Base-by-base conservation (phyloP, 2,797 vertebrate genomes). In the Esox lucius region DNA sequence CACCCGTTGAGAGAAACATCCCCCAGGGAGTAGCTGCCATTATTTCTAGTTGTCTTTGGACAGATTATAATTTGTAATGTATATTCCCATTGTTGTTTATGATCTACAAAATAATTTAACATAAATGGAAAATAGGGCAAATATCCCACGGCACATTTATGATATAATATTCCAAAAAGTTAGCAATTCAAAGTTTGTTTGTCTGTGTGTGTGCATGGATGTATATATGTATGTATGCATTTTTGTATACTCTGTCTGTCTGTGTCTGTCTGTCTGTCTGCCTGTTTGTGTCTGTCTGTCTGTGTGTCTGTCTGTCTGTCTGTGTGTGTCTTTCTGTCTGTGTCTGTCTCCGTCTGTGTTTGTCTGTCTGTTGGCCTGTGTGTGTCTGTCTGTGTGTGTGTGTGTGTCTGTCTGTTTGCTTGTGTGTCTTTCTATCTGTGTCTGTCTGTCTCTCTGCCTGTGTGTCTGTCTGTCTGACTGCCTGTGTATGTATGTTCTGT, bases 271-370 rank as follows among this genome's bases (percentile, higher is more conserved):
- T 51, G 12, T 3, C 28, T 31, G 28, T 31, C 28, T 31, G 28
- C 31, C 1, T 31, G 28, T 31, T 3, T 31, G 1, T 31, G 3
- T 31, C 28, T 31, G 28, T 31, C 1, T 31, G 28, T 31, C 1
- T 31, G 28, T 31, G 1, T 31, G 28, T 31, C 28, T 31, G 28
- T 31, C 7, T 26, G 48, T 49, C 15, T n/a, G 67, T 42, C 5
- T 68, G 67, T 35, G 13, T 68, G 33, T 42, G 77, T 81, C 75
- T 0, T 53, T 56, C 3, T 56, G 53, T 56, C 3, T 56, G 53
- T 53, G 42, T 26, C n/a, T 31, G 7, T 70, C 22, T 31, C n/a
- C 53, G 42, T 26, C n/a, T 31, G 7, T 70, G 22, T 31, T n/a
- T 51, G 42, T 16, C n/a, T 51, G 68, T 6, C 11, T 51, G 12